phyloP scores from a whole-genome alignment of 2,888 invertebrate species.

The Linnaemya tessellans region DNA sequence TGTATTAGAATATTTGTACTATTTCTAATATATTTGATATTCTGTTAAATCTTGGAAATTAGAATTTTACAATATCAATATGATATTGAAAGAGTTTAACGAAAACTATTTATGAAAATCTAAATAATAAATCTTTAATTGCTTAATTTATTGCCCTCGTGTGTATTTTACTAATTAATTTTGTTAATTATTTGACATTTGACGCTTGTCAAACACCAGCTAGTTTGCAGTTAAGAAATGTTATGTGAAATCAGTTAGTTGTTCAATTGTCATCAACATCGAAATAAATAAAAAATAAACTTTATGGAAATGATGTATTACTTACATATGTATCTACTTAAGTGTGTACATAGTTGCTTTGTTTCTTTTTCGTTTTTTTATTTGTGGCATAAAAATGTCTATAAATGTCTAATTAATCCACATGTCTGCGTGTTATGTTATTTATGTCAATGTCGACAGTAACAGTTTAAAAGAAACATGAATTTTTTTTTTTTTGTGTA shows the following conservation, averaged over 20 bases:
- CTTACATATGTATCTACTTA: neutral
- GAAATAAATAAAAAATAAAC: constrained; percentile 14
- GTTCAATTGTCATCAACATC: constrained; percentile 32
- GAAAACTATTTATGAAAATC: too few relatives aligned
- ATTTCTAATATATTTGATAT: too few relatives aligned
- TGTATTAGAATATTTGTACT: neutral
- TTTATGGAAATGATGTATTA: neutral
- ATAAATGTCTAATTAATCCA: constrained; percentile 36
- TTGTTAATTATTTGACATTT: constrained; percentile 37
- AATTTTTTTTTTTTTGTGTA: neutral
- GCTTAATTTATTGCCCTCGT: neutral
- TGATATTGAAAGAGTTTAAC: too few relatives aligned
- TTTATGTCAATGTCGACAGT: constrained; percentile 51
- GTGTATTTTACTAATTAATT: neutral
- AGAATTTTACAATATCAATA: too few relatives aligned
- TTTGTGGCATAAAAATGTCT: constrained; percentile 5
- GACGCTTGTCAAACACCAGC: constrained; percentile 45
- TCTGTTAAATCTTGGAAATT: too few relatives aligned
- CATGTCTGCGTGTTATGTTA: constrained; percentile 18
- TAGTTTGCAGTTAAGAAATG: constrained; percentile 2
- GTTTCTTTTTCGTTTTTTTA: neutral
- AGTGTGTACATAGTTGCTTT: neutral
- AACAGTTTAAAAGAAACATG: constrained; percentile 27
- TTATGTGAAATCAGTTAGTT: constrained; percentile 4
- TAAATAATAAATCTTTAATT: neutral